Base-by-base conservation (phyloP, 2,888 invertebrate genomes). In the Trachelus stipa region DNA sequence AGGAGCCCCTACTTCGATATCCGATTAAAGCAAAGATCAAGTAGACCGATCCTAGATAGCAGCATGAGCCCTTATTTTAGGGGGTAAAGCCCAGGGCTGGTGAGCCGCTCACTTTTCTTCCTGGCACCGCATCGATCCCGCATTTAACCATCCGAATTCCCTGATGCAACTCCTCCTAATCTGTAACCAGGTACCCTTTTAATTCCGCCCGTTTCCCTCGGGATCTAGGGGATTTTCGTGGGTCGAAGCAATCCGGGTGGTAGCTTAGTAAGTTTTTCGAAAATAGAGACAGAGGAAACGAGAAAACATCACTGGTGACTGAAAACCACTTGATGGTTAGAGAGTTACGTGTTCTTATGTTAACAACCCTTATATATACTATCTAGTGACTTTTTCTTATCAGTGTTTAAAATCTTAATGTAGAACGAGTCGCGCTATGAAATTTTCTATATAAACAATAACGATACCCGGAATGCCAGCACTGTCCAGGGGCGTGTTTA, bases 151-250 rank as follows among this genome's bases (percentile, higher is more conserved):
- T 34, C 33, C 31, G 31, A 34, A 31, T 71, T 71, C 78, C 75
- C 79, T 79, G 80, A 82, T 83, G 83, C 83, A 83, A 81, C 82
- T 83, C 78, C 78, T 80, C 82, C 81, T 83, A 83, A 83, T 83
- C 83, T 81, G 82, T 83, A 83, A 83, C 83, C 56, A 56, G 56
- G 56, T 56, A 81, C 80, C 77, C 81, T 81, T 83, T 83, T 83
- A 83, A 83, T 83, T 83, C 82, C 80, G 76, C 76, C 71, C 56
- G 56, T 23, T 56, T 56, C 56, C 56, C 56, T 23, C 23, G 56
- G 56, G 56, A 56, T 56, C 56, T 56, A 56, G 56, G 56, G 56
- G 56, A 56, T 56, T 56, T 56, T 56, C 56, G 56, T 56, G 23
- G 56, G 56, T 56, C 23, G 23, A 23, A 56, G 56, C 56, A 56